A percentile compares a stretch with the other conserved stretches of the same genome.
phyloP scores from a whole-genome alignment of 2,888 invertebrate species.

The Atrina japonica region DNA sequence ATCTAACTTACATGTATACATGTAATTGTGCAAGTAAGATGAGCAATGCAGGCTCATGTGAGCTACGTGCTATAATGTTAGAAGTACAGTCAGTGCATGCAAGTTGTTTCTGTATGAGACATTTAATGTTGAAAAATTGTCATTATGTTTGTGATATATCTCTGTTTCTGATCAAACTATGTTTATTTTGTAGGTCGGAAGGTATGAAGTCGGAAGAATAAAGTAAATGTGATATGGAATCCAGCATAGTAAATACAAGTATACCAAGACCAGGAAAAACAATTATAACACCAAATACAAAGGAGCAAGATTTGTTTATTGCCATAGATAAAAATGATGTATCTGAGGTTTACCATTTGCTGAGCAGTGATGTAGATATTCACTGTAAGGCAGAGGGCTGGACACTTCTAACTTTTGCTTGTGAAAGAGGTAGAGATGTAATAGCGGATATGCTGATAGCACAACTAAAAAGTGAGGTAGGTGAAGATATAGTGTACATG shows the following conservation, averaged over 20 bases:
- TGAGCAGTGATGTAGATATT: conserved; percentile 51
- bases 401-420: conserved; percentile 60
- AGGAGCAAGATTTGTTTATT: conserved; percentile 49
- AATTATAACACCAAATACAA: neutral
- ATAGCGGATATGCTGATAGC: conserved; percentile 37
- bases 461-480: conserved; percentile 17
- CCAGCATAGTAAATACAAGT: neutral
- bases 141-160: too few species aligned
- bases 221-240: neutral
- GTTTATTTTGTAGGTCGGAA: too few species aligned
- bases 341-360: conserved; percentile 37
- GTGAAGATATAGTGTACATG: neutral
- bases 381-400: conserved; percentile 49
- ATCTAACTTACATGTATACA: too few species aligned
- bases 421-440: conserved; percentile 53
- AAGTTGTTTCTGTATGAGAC: too few species aligned
- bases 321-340: conserved; percentile 46
- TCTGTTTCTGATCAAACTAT: too few species aligned
- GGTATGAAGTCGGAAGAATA: too few species aligned
- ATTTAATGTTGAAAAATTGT: too few species aligned
- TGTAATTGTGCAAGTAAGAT: too few species aligned
- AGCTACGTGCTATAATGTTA: too few species aligned
- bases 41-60: too few species aligned
- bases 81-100: too few species aligned
- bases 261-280: neutral